Evolutionary conservation across 2,888 invertebrate genomes (phyloP), one percentile per base, ranked within the genome.

Genomic region (Himalopsyche anomala): DNA sequence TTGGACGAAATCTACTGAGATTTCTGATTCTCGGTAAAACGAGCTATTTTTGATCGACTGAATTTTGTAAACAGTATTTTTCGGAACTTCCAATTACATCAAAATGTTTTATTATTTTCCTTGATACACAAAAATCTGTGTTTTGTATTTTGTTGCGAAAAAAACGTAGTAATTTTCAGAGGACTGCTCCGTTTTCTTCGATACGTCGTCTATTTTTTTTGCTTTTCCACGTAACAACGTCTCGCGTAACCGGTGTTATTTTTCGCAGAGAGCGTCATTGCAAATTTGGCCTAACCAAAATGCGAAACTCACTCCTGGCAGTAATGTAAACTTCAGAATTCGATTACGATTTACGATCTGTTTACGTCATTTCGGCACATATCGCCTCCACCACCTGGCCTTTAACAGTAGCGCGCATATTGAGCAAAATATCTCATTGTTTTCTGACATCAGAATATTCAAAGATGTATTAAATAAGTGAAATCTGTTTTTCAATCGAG

Each of bases 281-380:
- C 62, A 62, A 62, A 62, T 62, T 62, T 62, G 62, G 62, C 62
- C 62, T 62, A 62, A 62, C 62, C 62, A 19, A 62, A 62, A 62
- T 62, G 62, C 28, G 62, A 62, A 62, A 62, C 80, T 40, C 51
- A n/a, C 81, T 54, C 40, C 80, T 42, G 80, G 80, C 51, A 45
- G 81, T 54, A 54, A 54, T 36, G 81, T 81, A 80, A 74, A 83
- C 79, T 83, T 83, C 82, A 79, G 83, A 81, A 86, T 86, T 86
- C 86, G 86, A 86, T 86, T 86, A 83, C 83, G 74, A 86, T 83
- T 86, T 86, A 86, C 86, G 86, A 86, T 83, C 86, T 86, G 86
- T 86, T 86, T 84, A 86, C 86, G 62, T 74, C 85, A 62, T 81
- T 28, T 55, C 56, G 62, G 28, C 81, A 69, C 55, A 62, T 81